Evolutionary conservation across 2,113 vertebrate genomes (phyloP), one percentile per base, ranked within the genome.

Genomic region (Hippopotamus amphibius): DNA sequence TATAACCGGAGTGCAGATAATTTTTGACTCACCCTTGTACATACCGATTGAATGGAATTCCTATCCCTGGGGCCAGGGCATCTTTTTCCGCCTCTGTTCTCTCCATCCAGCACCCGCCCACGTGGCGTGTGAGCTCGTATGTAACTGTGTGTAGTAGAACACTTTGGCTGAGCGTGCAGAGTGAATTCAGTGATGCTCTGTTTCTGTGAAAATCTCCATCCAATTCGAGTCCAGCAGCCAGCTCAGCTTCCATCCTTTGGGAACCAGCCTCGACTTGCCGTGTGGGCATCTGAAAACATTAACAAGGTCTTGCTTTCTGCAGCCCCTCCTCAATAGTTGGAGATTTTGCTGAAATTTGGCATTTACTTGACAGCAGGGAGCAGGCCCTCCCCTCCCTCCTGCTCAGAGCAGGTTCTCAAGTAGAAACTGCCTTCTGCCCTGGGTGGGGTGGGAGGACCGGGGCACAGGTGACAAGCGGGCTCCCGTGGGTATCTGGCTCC

Each of bases 401-500:
- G 50, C 55, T 94, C 53, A 66, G 76, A 59, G 33, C 41, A 15
- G 41, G 14, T 76, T 53, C 93, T 33, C 41, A 92, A 77, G 77
- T 87, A 10, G 28, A 50, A 61, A 72, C 81, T 97, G 82, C 13
- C 76, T 33, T 88, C 88, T 92, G 82, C 90, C 61, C 66, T 5
- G n/a, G 90, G 93, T 76, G 72, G 79, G 93, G 66, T 0, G 87
- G 33, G 8, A 63, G 26, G 86, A 66, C 72, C 61, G 12, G 82
- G 5, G 8, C 97, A 79, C 81, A 11, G 96, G 96, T 0, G 1
- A 7, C 22, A 2, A 17, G 13, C 1, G 0, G 41, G 19, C 24
- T 28, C 66, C 80, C n/a, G 88, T 85, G 97, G 97, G 97, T 95
- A 50, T 72, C 82, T 72, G 76, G 88, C 91, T 4, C 0, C 55